Percentiles rank a stretch among this genome's conserved stretches.
Conservation (phyloP, 2,888 invertebrate species). For the Hanleya hanleyi region DNA sequence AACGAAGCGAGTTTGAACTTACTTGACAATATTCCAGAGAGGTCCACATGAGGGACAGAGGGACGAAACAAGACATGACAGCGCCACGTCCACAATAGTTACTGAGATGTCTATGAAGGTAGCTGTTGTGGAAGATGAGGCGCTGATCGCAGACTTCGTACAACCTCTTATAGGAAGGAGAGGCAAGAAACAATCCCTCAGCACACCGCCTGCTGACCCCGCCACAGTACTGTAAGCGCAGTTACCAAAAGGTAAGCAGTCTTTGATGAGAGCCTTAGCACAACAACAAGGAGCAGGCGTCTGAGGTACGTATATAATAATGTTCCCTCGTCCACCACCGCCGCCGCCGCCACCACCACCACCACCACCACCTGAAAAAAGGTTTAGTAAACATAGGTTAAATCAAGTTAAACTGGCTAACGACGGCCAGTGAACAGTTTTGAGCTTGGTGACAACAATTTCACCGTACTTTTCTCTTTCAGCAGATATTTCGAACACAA, state of each 20-base stretch:
- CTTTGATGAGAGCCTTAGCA: conserved; percentile 30
- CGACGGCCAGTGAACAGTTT: no score
- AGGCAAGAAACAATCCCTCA: conserved; percentile 32
- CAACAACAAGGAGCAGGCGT: conserved; percentile 43
- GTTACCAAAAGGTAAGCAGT: conserved; percentile 15
- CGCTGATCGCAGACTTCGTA: not conserved
- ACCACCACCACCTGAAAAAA: no score
- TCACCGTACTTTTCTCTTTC: no score
- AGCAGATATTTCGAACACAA: no score
- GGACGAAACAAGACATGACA: conserved; percentile 26
- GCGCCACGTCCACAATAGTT: conserved; percentile 13
- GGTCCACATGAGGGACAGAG: conserved; percentile 23
- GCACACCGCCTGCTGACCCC: not conserved
- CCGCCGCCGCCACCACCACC: no score
- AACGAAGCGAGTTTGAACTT: no score
- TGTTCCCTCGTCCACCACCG: conserved; percentile 23
- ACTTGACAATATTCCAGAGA: conserved; percentile 26
- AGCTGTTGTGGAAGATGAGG: not conserved
- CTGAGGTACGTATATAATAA: conserved; percentile 29
- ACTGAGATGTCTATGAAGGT: not conserved
- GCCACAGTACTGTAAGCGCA: not conserved
- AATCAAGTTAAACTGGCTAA: no score
- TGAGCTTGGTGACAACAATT: no score
- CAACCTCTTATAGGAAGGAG: conserved; percentile 32
- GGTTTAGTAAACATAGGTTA: no score